Conservation (phyloP, 2,797 vertebrate genomes). For the Sebastiscus albofasciatus region DNA sequence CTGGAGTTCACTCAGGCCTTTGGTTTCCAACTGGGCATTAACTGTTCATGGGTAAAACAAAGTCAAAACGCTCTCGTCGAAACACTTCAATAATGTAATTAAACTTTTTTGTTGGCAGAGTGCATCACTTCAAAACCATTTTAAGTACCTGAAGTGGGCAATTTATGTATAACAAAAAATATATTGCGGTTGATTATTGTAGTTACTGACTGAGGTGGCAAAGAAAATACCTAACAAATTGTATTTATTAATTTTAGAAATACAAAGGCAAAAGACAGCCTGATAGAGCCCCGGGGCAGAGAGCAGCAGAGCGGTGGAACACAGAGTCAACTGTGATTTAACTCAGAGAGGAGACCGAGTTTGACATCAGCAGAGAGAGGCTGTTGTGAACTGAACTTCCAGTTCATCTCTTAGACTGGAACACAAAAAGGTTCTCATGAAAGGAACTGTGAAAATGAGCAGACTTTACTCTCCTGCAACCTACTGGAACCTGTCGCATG, state of each 20-base stretch:
- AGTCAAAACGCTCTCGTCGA: slow-evolving; percentile 8
- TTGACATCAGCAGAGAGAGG: background rate
- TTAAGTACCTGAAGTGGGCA: slow-evolving; percentile 4
- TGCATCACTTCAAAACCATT: slow-evolving; percentile 1
- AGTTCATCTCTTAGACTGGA: background rate
- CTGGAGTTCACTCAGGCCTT: background rate
- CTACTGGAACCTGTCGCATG: slow-evolving; percentile 1
- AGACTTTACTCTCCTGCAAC: background rate
- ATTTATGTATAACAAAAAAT: background rate
- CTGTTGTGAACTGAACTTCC: background rate
- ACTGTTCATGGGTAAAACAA: slow-evolving; percentile 9
- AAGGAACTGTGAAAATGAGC: background rate
- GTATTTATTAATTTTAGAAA: background rate
- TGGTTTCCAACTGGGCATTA: slow-evolving; percentile 11
- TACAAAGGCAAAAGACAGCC: background rate
- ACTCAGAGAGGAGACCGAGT: background rate
- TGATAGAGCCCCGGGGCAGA: background rate
- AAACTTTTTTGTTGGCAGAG: slow-evolving; percentile 14
- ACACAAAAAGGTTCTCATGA: background rate
- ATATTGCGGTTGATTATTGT: background rate
- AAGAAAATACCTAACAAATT: background rate
- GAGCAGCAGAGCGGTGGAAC: background rate
- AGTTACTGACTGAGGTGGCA: background rate
- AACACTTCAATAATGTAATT: slow-evolving; percentile 29
- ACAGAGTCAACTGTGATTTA: slow-evolving; percentile 1